A percentile compares a stretch with the other conserved stretches of the same genome.
phyloP scores from a whole-genome alignment of 2,113 vertebrate genomes.

The rat (Rattus norvegicus) region GRCr8 NC_086019.1:10076001-10076500 shows the following conservation, averaged over 20 bases:
- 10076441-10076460: background rate
- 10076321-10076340: background rate
- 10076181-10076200: background rate
- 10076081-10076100: background rate
- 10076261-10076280: background rate
- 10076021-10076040: background rate
- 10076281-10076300: slow-evolving; percentile 6
- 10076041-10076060: background rate
- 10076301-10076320: slow-evolving; percentile 1
- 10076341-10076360: background rate
- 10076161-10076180: background rate
- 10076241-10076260: background rate
- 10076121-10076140: background rate
- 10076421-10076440: background rate
- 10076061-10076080: background rate
- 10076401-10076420: background rate
- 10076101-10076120: background rate
- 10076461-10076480: background rate
- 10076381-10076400: background rate
- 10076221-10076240: background rate
- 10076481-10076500: background rate
- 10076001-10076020: background rate
- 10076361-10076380: background rate
- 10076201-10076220: background rate
- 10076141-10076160: background rate